Conservation (phyloP, 2,888 invertebrate species). For the Torymus texanus region DNA sequence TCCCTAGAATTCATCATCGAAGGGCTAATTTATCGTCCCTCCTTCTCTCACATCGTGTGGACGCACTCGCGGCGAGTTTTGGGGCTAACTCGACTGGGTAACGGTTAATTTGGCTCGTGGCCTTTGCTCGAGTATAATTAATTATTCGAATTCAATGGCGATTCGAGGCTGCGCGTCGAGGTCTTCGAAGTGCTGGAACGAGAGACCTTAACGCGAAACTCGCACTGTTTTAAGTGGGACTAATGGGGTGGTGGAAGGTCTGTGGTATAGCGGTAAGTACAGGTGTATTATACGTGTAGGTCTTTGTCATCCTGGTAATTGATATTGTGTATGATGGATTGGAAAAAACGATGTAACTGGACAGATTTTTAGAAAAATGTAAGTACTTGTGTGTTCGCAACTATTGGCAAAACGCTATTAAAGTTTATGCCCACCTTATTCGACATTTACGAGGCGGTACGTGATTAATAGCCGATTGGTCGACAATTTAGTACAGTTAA, state of each 20-base stretch:
- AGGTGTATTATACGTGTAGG: too few relatives aligned
- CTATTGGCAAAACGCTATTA: too few relatives aligned
- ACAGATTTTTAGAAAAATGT: too few relatives aligned
- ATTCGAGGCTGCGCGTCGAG: not conserved
- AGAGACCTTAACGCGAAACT: constrained; percentile 6
- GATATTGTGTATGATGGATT: too few relatives aligned
- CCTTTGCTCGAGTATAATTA: constrained; percentile 13
- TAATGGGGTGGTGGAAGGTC: not conserved
- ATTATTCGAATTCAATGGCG: constrained; percentile 27
- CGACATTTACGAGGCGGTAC: too few relatives aligned
- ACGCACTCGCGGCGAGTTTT: constrained; percentile 13
- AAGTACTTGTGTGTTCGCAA: too few relatives aligned
- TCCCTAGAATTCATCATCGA: constrained; percentile 5
- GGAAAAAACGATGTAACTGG: too few relatives aligned
- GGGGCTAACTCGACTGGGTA: constrained; percentile 27
- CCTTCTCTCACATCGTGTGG: not conserved
- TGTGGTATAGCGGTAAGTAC: too few relatives aligned
- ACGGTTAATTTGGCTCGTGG: constrained; percentile 34
- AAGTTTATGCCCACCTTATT: too few relatives aligned
- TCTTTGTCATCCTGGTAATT: too few relatives aligned
- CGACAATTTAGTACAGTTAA: too few relatives aligned
- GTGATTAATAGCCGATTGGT: too few relatives aligned
- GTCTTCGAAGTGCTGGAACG: not conserved
- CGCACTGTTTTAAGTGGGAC: constrained; percentile 1
- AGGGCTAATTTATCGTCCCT: constrained; percentile 24